Conservation (phyloP, 2,113 vertebrate genomes). For the Eulacestoma nigropectus region DNA sequence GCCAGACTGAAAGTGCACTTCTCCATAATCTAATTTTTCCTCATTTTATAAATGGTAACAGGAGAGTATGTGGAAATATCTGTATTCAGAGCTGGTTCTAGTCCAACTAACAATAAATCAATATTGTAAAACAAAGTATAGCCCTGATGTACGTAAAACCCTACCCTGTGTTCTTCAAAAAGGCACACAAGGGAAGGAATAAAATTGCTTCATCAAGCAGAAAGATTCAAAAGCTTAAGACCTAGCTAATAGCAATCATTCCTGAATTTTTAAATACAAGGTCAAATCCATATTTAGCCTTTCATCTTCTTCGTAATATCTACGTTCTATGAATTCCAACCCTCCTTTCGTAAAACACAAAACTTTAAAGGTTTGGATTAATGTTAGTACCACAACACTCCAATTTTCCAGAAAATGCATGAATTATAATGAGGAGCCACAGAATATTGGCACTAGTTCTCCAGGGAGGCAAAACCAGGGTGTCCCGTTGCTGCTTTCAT, state of each 20-base stretch:
- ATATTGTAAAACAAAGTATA: not conserved
- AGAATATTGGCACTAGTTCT: not conserved
- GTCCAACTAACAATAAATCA: not conserved
- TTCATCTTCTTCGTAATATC: not conserved
- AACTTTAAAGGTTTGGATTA: not conserved
- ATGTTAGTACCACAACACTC: not conserved
- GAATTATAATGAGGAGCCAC: not conserved
- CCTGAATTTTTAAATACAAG: not conserved
- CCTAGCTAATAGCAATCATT: not conserved
- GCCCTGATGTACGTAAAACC: not conserved
- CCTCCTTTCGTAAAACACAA: not conserved
- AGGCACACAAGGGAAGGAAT: not conserved
- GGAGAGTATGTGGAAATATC: not conserved
- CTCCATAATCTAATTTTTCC: not conserved
- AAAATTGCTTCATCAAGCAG: not conserved
- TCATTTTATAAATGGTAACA: not conserved
- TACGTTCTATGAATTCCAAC: not conserved
- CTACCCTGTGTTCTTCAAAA: not conserved
- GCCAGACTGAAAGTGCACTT: not conserved
- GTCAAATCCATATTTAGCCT: not conserved
- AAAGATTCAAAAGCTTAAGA: not conserved
- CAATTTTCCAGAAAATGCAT: not conserved
- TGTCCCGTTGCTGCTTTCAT: not conserved
- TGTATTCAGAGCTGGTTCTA: not conserved
- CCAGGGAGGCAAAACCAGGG: not conserved